These are phyloP conservation scores for Malurus melanocephalus DNA, from an alignment of 2,113 vertebrate genomes.

Conservation along the genomic window DNA sequence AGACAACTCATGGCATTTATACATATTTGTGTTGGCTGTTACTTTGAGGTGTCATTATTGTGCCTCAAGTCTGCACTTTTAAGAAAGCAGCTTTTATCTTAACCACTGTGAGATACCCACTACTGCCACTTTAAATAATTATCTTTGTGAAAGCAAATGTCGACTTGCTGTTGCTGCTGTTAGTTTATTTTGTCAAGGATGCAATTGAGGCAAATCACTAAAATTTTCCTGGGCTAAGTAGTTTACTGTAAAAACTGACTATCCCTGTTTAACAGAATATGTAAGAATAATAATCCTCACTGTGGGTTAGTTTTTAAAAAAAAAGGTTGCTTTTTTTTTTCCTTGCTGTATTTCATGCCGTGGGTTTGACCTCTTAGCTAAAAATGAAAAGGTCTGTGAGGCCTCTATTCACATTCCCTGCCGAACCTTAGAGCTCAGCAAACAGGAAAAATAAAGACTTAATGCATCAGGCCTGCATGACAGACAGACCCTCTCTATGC, in stretches of 20 bases:
- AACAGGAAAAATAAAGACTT: constrained; percentile 4
- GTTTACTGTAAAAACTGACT: not conserved
- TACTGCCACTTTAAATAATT: not conserved
- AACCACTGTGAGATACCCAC: not conserved
- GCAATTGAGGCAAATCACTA: not conserved
- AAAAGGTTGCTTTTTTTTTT: not conserved
- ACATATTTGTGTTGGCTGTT: not conserved
- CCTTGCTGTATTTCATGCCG: not conserved
- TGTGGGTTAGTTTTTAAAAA: not conserved
- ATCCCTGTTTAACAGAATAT: not conserved
- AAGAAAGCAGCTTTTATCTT: not conserved
- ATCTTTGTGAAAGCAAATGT: not conserved
- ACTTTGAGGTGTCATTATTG: not conserved
- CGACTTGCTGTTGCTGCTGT: not conserved
- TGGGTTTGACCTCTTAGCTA: not conserved
- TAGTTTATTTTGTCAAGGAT: not conserved
- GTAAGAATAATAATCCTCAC: not conserved
- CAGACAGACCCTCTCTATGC: not conserved
- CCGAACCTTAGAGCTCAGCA: not conserved
- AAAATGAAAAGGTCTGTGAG: not conserved
- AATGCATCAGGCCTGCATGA: not conserved
- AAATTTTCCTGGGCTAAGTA: not conserved
- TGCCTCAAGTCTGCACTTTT: not conserved
- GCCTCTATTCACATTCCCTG: not conserved
- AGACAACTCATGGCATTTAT: not conserved